A percentile compares a stretch with the other conserved stretches of the same genome.
Conservation (phyloP, 2,888 invertebrate species). For the Dione vanillae region DNA sequence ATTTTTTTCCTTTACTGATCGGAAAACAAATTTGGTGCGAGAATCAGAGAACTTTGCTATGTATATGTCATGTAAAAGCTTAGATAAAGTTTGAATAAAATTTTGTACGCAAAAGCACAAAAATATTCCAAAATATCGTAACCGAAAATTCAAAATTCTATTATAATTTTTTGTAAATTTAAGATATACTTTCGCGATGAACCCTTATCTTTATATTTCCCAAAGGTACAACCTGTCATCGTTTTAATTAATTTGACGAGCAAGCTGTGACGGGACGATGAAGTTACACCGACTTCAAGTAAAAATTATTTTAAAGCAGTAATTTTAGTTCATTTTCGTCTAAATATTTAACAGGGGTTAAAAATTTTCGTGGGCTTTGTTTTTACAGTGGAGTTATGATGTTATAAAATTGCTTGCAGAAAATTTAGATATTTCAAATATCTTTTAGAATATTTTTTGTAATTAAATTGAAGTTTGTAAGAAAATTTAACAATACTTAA, state of each 20-base stretch:
- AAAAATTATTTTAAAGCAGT: constrained; percentile 19
- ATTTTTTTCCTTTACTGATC: too few relatives aligned
- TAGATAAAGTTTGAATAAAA: too few relatives aligned
- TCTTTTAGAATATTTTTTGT: background rate
- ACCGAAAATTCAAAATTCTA: too few relatives aligned
- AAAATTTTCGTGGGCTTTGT: background rate
- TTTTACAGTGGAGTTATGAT: background rate
- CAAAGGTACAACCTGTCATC: constrained; percentile 30
- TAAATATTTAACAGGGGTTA: constrained; percentile 7
- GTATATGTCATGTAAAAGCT: too few relatives aligned
- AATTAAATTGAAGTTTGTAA: too few relatives aligned
- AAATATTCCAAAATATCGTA: too few relatives aligned
- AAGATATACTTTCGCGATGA: background rate
- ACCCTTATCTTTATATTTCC: constrained; percentile 17
- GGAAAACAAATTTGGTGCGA: too few relatives aligned
- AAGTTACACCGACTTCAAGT: constrained; percentile 26
- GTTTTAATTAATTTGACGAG: constrained; percentile 39
- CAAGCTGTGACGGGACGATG: constrained; percentile 28
- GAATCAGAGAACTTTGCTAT: too few relatives aligned
- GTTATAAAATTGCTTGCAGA: background rate
- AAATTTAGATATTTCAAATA: background rate
- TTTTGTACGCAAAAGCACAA: too few relatives aligned
- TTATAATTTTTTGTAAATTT: background rate
- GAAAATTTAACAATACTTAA: too few relatives aligned
- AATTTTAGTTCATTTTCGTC: constrained; percentile 6